These are phyloP conservation scores for Streblospio benedicti DNA, from an alignment of 1,140 invertebrate genomes.

Conservation along the genomic window DNA sequence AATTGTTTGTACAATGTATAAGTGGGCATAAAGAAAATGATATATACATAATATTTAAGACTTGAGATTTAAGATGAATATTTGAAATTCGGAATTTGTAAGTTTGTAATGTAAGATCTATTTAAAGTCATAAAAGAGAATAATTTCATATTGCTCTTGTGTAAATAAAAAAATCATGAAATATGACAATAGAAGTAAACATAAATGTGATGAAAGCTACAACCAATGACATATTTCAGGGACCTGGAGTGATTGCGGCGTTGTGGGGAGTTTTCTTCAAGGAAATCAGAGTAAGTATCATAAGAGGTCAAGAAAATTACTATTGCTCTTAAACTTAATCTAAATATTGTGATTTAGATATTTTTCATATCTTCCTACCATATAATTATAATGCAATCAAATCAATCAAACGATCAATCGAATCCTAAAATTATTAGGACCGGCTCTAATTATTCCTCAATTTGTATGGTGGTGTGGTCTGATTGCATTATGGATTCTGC, in stretches of 20 bases:
- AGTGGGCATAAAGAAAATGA: too few relatives aligned
- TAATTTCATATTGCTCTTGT: not conserved
- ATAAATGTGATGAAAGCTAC: not conserved
- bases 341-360: not conserved
- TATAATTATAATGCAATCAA: not conserved
- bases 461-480: not conserved
- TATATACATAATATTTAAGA: not conserved
- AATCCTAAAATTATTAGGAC: not conserved
- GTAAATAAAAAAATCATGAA: too few relatives aligned
- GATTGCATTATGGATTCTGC: not conserved
- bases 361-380: not conserved
- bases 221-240: slow-evolving; percentile 6
- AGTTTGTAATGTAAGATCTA: not conserved
- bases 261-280: slow-evolving; percentile 35
- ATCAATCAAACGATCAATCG: not conserved
- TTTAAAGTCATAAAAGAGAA: not conserved
- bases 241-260: slow-evolving; percentile 34
- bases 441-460: not conserved
- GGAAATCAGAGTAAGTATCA: slow-evolving; percentile 34
- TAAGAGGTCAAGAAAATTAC: not conserved
- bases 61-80: not conserved
- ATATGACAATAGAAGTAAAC: not conserved
- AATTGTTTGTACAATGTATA: too few relatives aligned
- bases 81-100: not conserved
- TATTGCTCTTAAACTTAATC: not conserved